Evolutionary conservation across 2,888 invertebrate species (phyloP).

Genomic region (Lydus trimaculatus): DNA sequence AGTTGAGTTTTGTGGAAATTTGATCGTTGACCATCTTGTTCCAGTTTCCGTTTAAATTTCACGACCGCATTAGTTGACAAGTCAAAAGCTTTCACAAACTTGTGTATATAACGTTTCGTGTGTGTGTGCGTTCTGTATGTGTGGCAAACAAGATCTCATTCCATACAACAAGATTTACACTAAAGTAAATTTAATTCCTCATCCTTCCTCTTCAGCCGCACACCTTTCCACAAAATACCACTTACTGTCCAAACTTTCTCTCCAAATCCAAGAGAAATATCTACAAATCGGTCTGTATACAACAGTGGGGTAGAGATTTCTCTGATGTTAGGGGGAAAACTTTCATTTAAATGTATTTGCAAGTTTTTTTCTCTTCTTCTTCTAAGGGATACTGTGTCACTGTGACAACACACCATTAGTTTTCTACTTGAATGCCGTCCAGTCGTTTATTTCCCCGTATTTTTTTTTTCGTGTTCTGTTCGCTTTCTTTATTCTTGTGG

Average conservation of each 20-base stretch:
- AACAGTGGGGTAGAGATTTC: background rate
- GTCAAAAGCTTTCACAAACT: background rate
- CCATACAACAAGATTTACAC: slow-evolving; percentile 14
- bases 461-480: background rate
- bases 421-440: background rate
- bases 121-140: background rate
- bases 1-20: background rate
- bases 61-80: background rate
- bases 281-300: too few species aligned
- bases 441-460: background rate
- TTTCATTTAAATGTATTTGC: background rate
- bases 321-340: background rate
- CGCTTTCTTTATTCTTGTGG: background rate
- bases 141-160: slow-evolving; percentile 12
- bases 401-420: slow-evolving; percentile 1
- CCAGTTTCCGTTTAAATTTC: background rate
- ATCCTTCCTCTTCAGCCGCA: background rate
- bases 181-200: slow-evolving; percentile 14
- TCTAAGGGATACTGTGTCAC: background rate
- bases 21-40: background rate
- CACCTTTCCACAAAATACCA: background rate
- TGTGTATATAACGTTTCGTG: background rate
- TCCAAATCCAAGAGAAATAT: background rate
- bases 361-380: background rate
- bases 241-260: background rate